Evolutionary conservation across 2,797 vertebrate species (phyloP), one percentile per base, ranked within the genome.

Genomic region (Enteromius thamalakanensis): DNA sequence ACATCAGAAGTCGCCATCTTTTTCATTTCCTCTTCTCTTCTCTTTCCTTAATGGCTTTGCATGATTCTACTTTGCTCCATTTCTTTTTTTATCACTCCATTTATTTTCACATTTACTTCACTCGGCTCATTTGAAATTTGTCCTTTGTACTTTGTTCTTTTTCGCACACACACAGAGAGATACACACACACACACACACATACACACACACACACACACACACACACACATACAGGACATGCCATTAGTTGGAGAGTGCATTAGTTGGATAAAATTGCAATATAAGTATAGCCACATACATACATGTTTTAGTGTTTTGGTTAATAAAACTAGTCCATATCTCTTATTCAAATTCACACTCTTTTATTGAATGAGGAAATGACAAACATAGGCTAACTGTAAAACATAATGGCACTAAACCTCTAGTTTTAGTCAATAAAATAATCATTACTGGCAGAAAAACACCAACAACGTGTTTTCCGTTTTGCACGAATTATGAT

Each of bases 61-160:
- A 37, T 70, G 11, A 70, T 29, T 64, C 80, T 79, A 60, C 76
- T 62, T 37, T 62, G 21, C 65, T 37, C 53, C 55, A 58, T 71
- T 72, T 71, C 53, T 37, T 71, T 78, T 60, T 77, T 75, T 37
- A 37, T 49, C 68, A 70, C 76, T 83, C 67, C 75, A 60, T 69
- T 71, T 72, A 82, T 42, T 86, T 67, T 71, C 62, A 80, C 70
- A 71, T 81, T 79, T 74, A 74, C 53, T 58, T 72, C 32, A 14
- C n/a, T 67, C 71, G 40, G 65, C 65, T 76, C 72, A 62, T 78
- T 65, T 74, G 58, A 79, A 53, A 49, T 79, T 79, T 55, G 14
- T 85, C 76, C 65, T 40, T 32, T 32, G 2, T 55, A 58, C 72
- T 23, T 62, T 71, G 80, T 70, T 19, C n/a, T 53, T 3, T 7